phyloP scores from a whole-genome alignment of 1,140 invertebrate genomes.

The Andricus grossulariae region DNA sequence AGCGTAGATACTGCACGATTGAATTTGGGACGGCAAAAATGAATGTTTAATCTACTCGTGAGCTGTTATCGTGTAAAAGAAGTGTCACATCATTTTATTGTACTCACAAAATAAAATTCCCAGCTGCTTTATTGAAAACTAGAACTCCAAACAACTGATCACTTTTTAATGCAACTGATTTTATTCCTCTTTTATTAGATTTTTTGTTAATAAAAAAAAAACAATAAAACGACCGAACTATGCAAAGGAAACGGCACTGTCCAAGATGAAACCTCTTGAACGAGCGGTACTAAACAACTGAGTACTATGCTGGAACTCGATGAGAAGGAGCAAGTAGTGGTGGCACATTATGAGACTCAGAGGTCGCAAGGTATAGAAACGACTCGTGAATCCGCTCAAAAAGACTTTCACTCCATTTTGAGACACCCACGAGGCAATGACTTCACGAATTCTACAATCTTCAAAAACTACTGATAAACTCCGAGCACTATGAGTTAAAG shows the following conservation, averaged over 20 bases:
- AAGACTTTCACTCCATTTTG: slow-evolving; percentile 56
- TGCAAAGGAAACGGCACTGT: slow-evolving; percentile 13
- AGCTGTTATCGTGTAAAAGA: too few relatives aligned
- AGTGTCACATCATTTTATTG: not conserved
- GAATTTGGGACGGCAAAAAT: too few relatives aligned
- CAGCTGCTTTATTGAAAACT: too few relatives aligned
- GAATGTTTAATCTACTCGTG: too few relatives aligned
- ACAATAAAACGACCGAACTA: not conserved
- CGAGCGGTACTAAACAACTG: slow-evolving; percentile 63
- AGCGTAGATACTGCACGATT: too few relatives aligned
- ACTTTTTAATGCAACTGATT: too few relatives aligned
- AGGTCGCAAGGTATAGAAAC: slow-evolving; percentile 51
- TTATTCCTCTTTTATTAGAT: too few relatives aligned
- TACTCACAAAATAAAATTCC: not conserved
- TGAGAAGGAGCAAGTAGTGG: slow-evolving; percentile 53
- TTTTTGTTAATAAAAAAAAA: not conserved
- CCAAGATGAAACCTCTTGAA: slow-evolving; percentile 36
- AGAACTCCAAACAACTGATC: too few relatives aligned
- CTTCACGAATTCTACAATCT: not conserved
- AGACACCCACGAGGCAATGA: not conserved
- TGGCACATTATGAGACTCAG: slow-evolving; percentile 40
- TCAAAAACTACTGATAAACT: not conserved
- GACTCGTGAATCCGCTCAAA: slow-evolving; percentile 45
- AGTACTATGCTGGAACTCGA: slow-evolving; percentile 58
- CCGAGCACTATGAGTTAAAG: too few relatives aligned